These are phyloP conservation scores for Petrocephalus zakoni DNA, from an alignment of 2,113 vertebrate species.

Conservation along the genomic window DNA sequence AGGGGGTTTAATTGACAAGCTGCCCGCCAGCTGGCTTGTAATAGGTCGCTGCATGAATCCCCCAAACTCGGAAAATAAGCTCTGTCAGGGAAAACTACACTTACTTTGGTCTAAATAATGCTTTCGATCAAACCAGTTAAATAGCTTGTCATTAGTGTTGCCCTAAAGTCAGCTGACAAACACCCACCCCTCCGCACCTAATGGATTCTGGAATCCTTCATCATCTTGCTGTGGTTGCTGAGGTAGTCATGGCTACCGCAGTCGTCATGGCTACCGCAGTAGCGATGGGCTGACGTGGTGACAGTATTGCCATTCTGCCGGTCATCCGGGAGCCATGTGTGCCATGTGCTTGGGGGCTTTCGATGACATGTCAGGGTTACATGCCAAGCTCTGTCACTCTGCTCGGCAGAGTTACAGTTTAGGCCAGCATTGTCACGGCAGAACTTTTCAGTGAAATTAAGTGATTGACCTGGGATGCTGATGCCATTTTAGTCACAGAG, in stretches of 20 bases:
- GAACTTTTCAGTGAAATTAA: conserved; percentile 32
- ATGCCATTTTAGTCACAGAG: conserved; percentile 21
- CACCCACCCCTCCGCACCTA: not conserved
- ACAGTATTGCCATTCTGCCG: not conserved
- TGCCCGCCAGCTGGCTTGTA: conserved; percentile 44
- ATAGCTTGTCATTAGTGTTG: conserved; percentile 24
- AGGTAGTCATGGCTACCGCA: not conserved
- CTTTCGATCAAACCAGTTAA: conserved; percentile 50
- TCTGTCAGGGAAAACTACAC: conserved; percentile 23
- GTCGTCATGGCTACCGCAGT: not conserved
- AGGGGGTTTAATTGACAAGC: conserved; percentile 54
- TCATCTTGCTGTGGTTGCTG: conserved; percentile 21
- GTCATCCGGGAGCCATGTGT: conserved; percentile 25
- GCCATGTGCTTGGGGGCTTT: conserved; percentile 4
- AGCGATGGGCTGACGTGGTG: not conserved
- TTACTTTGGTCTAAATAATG: conserved; percentile 42
- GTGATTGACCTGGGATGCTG: conserved; percentile 20
- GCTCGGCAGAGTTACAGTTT: conserved; percentile 30
- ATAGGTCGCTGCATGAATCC: conserved; percentile 25
- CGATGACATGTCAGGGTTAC: conserved; percentile 26
- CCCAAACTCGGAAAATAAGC: conserved; percentile 32
- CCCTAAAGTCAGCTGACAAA: conserved; percentile 4
- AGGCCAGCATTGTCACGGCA: conserved; percentile 10
- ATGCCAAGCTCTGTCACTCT: conserved; percentile 16
- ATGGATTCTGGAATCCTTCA: conserved; percentile 15